Evolutionary conservation across 2,888 invertebrate genomes (phyloP), one percentile per base, ranked within the genome.

Genomic region (Cistogaster globosa): DNA sequence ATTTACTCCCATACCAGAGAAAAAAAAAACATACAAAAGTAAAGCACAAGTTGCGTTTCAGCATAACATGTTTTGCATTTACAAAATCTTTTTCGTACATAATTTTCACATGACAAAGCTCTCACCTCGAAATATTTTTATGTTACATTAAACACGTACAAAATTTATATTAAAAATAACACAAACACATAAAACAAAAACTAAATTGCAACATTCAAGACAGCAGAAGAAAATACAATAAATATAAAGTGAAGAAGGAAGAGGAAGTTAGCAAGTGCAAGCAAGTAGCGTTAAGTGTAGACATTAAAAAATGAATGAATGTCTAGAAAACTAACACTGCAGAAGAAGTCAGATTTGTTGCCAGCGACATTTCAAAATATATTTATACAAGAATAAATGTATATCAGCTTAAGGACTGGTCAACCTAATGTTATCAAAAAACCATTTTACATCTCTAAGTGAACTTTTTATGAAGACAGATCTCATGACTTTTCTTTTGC

Each of bases 41-140:
- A 32, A 71, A 76, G 69, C 51, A 69, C 48, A 71, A 82, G 62
- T 71, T 82, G 69, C 67, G 55, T 71, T 82, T 63, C 74, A 76
- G 63, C 69, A 51, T 58, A 76, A 71, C 82, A 82, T 82, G 81
- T 71, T 76, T 82, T 76, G 75, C 81, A 82, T 82, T 72, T 38
- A 63, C 63, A 82, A 82, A 76, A 75, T 69, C 69, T 79, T 63
- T 57, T 82, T 82, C 69, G 38, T 69, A 82, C 65, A 79, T 71
- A 76, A 80, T 84, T 84, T 80, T 75, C 60, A 80, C 60, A 80
- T 84, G 75, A 71, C 71, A 67, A 48, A 38, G 60, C 55, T 48
- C 53, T 48, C 45, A 26, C 42, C 75, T 68, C 51, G 48, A 57
- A 57, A 63, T 68, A 68, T 75, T 68, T 69, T 42, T 42, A 32